phyloP scores from a whole-genome alignment of 1,140 invertebrate species.

The Lanistes nyassanus region DNA sequence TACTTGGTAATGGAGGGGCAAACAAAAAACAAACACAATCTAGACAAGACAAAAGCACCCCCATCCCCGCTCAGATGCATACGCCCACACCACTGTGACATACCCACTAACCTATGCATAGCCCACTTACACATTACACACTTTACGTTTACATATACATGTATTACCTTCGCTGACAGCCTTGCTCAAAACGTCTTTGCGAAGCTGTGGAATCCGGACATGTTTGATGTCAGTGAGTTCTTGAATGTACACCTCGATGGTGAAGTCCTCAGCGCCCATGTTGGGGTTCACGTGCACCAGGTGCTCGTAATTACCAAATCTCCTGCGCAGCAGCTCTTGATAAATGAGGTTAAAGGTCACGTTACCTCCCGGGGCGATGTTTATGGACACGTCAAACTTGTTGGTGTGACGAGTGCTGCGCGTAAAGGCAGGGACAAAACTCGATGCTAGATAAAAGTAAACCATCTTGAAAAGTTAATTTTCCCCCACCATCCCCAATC shows the following conservation, averaged over 20 bases:
- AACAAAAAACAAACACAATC: too few relatives aligned
- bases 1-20: too few relatives aligned
- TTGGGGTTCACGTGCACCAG: slow-evolving; percentile 47
- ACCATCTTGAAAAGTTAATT: too few relatives aligned
- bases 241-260: slow-evolving; percentile 44
- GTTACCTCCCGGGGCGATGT: slow-evolving; percentile 46
- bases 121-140: too few relatives aligned
- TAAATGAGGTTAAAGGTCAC: slow-evolving; percentile 53
- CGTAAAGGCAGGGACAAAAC: too few relatives aligned
- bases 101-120: too few relatives aligned
- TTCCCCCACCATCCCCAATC: too few relatives aligned
- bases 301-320: slow-evolving; percentile 45
- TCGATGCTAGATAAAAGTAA: too few relatives aligned
- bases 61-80: background rate
- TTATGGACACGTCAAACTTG: slow-evolving; percentile 54
- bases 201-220: slow-evolving; percentile 30
- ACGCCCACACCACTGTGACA: too few relatives aligned
- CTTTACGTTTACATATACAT: background rate
- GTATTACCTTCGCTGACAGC: slow-evolving; percentile 26
- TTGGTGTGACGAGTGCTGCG: slow-evolving; percentile 51
- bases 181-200: slow-evolving; percentile 36
- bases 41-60: too few relatives aligned
- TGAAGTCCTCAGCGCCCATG: slow-evolving; percentile 37
- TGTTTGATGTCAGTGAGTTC: slow-evolving; percentile 35
- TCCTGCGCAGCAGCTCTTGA: slow-evolving; percentile 46